Evolutionary conservation across 2,797 vertebrate species (phyloP), one percentile per base, ranked within the genome.

Genomic region (Ctenosaura bakeri): DNA sequence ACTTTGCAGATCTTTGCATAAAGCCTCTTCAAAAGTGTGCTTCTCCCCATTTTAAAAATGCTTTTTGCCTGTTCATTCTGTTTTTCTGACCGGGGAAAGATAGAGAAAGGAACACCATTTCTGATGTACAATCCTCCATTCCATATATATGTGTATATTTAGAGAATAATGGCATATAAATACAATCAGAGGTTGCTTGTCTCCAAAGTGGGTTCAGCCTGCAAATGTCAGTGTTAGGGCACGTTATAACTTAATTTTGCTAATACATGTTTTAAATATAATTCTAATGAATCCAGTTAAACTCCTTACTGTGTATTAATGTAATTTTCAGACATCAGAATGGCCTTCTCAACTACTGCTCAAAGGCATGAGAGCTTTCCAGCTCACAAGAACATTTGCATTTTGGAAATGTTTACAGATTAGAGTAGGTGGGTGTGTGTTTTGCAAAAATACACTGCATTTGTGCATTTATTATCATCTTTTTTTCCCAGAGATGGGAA

Each of bases 221-320:
- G 89, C 95, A 96, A 95, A 94, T 94, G 89, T 92, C 93, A 95
- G 12, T 93, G 95, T 93, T 83, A 90, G 86, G 90, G 86, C 92
- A 84, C 90, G 94, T 81, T 89, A 91, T 91, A 92, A 91, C 92
- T 93, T 92, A 85, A 91, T 94, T 90, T 94, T 93, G 88, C 91
- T 92, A 93, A 95, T 93, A 82, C 8, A 35, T 92, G 87, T 92
- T 93, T 95, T 93, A 94, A 92, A 93, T 90, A 3, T 0, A 89
- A 76, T 87, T 77, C 66, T 93, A 95, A 95, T 93, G 93, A 95
- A 92, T 94, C 85, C 78, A 88, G 88, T 88, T 86, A 83, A 84
- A 82, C 91, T 90, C 69, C 0, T 0, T 90, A 91, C 90, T 90
- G 50, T 0, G 50, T 54, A 91, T 93, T 83, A 83, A 91, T 79